Base-by-base conservation (phyloP, 2,888 invertebrate species). In the Anorthoa munda region DNA sequence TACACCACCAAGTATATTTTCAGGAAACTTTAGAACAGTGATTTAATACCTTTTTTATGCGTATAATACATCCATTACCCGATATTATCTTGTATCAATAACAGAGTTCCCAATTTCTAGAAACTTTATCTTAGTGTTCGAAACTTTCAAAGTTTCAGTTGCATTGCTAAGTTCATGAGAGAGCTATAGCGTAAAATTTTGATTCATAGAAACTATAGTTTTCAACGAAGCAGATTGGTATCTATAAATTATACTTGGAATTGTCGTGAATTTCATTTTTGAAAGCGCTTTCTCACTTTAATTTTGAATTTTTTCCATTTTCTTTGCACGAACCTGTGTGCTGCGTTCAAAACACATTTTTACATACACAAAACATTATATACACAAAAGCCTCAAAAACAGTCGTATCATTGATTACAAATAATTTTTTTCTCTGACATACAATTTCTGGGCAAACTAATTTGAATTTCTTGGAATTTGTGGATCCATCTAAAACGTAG, bases 121-220 rank as follows among this genome's bases (percentile, higher is more conserved):
- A 26, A 69, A 70, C 26, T 63, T 53, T n/a, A 17, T 18, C 18
- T 26, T 2, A 45, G 39, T 59, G 26, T 64, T 60, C 7, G 13
- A 55, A 70, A 77, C n/a, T 65, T 64, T 60, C 11, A 58, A 13
- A 69, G 23, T 2, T 15, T 48, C 23, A 15, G 18, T 17, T 58
- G 13, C n/a, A 59, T 39, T 51, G 17, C 3, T 23, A 39, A 45
- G n/a, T 51, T 23, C 56, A 58, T 63, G 11, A 66, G 21, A 51
- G 13, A 58, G 26, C 31, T 55, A 46, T n/a, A 15, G 31, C 15
- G 15, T 15, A 17, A 11, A 13, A 17, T 12, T 66, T 48, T 56
- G 18, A 4, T 11, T 23, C 9, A 5, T 26, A 12, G 15, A 15
- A 68, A 48, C 4, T 2, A 15, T 39, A 15, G 2, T n/a, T 68